Conservation (phyloP, 1,140 invertebrate species). For the Littorina saxatilis region DNA sequence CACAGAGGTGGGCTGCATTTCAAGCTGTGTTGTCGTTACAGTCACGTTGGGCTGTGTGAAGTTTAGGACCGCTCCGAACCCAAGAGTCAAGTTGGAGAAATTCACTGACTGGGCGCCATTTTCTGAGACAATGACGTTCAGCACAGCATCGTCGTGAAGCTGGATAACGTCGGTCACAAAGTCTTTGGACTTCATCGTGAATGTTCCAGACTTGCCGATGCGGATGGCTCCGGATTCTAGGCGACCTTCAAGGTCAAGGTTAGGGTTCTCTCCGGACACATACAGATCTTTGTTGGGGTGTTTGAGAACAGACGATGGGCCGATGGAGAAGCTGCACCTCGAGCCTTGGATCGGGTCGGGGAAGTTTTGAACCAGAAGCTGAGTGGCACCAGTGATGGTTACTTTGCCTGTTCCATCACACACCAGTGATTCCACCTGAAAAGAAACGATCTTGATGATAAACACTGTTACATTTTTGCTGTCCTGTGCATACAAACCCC, state of each 20-base stretch:
- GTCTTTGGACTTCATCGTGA: slow-evolving; percentile 17
- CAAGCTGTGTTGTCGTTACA: slow-evolving; percentile 40
- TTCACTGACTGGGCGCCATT: slow-evolving; percentile 19
- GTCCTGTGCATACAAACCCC: no score
- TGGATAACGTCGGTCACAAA: neutral
- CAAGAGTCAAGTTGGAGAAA: slow-evolving; percentile 43
- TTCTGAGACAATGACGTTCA: neutral
- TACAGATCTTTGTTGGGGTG: slow-evolving; percentile 34
- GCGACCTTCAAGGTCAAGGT: slow-evolving; percentile 14
- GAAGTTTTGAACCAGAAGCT: slow-evolving; percentile 15
- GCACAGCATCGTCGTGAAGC: neutral
- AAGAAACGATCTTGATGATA: no score
- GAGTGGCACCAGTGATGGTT: slow-evolving; percentile 2
- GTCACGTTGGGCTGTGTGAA: slow-evolving; percentile 51
- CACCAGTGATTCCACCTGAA: slow-evolving; percentile 10
- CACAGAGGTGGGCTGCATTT: slow-evolving; percentile 53
- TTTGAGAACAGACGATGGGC: neutral
- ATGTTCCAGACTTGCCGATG: slow-evolving; percentile 18
- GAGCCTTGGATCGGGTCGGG: slow-evolving; percentile 14
- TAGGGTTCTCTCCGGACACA: slow-evolving; percentile 28
- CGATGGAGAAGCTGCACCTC: slow-evolving; percentile 33
- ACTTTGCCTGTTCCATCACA: slow-evolving; percentile 24
- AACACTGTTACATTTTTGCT: no score
- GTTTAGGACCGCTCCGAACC: slow-evolving; percentile 49
- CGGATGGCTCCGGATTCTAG: neutral